Percentiles rank a stretch among this genome's conserved stretches.
These are phyloP conservation scores for Phataginus tetradactyla DNA, from an alignment of 2,797 vertebrate species.

Conservation along the genomic window DNA sequence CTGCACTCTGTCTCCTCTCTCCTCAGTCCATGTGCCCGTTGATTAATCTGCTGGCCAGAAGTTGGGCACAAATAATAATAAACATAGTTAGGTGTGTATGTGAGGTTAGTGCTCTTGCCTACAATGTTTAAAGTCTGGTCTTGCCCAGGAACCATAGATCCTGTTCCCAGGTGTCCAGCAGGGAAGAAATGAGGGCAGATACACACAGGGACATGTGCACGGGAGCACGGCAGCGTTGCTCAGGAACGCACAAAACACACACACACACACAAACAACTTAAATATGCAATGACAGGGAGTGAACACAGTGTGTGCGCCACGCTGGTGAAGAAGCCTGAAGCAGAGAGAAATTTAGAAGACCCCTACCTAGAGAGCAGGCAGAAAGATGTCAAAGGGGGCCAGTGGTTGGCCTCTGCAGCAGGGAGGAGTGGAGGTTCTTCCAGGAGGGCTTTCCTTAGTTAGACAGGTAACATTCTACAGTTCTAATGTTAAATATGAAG, in stretches of 20 bases:
- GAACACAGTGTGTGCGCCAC: background rate
- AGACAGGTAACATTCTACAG: background rate
- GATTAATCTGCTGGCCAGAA: background rate
- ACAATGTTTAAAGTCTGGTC: background rate
- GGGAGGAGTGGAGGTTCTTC: background rate
- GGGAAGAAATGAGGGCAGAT: background rate
- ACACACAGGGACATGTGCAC: rapidly evolving
- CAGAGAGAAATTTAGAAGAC: background rate
- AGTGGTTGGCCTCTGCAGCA: too few relatives aligned
- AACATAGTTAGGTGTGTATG: rapidly evolving
- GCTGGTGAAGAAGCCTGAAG: background rate
- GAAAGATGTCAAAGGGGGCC: background rate
- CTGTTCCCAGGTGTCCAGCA: background rate
- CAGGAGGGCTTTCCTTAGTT: background rate
- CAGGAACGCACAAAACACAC: background rate
- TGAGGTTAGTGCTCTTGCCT: background rate
- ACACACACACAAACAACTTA: background rate
- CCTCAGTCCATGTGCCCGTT: background rate
- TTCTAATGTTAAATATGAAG: background rate
- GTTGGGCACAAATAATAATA: background rate
- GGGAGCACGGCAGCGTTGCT: rapidly evolving
- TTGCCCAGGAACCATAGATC: background rate
- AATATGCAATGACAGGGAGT: background rate
- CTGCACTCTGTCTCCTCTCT: background rate
- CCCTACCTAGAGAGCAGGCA: background rate